Percentiles rank a stretch among this genome's conserved stretches.
These are phyloP conservation scores for Rhagium mordax DNA, from an alignment of 2,888 invertebrate genomes.

Conservation along the genomic window DNA sequence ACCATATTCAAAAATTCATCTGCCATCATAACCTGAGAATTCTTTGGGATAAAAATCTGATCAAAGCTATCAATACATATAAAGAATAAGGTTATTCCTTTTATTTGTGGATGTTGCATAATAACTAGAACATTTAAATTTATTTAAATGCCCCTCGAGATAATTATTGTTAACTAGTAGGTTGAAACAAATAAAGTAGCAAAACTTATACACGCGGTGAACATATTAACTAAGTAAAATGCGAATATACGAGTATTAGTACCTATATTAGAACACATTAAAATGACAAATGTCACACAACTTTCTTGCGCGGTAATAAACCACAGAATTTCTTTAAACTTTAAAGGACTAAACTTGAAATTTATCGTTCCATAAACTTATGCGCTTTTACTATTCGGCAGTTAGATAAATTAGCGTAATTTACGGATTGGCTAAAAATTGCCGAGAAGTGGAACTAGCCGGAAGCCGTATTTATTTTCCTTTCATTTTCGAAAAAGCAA, in stretches of 20 bases:
- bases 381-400: slow-evolving; percentile 11
- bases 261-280: slow-evolving; percentile 16
- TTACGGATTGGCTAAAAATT: slow-evolving; percentile 25
- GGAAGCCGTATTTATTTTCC: slow-evolving; percentile 36
- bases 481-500: slow-evolving; percentile 34
- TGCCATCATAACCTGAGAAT: too few species aligned
- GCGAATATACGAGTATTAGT: background rate
- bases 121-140: too few species aligned
- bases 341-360: slow-evolving; percentile 26
- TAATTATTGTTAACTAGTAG: too few species aligned
- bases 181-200: too few species aligned
- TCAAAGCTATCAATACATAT: too few species aligned
- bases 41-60: too few species aligned
- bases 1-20: too few species aligned
- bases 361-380: slow-evolving; percentile 35
- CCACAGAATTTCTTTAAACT: slow-evolving; percentile 15
- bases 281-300: slow-evolving; percentile 23
- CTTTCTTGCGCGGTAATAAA: slow-evolving; percentile 17
- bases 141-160: background rate
- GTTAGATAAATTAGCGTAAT: slow-evolving; percentile 22
- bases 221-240: background rate
- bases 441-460: slow-evolving; percentile 13
- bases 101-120: too few species aligned
- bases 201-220: background rate
- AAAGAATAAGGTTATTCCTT: too few species aligned